Evolutionary conservation across 2,888 invertebrate species (phyloP).

Genomic region (Drosophila algonquin): DNA sequence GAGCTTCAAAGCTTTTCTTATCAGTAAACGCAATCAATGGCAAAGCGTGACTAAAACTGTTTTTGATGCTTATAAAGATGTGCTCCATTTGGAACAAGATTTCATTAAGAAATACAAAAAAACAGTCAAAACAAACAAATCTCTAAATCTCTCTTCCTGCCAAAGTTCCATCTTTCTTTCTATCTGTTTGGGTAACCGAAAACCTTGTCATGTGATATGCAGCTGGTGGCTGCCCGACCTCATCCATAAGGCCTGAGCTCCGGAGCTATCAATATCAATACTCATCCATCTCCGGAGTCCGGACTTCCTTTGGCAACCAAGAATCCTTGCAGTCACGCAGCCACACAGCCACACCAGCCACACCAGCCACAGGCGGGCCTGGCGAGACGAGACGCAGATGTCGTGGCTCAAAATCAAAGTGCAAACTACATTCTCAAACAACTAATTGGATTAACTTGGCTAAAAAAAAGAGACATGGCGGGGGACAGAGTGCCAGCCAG

Average conservation of each 20-base stretch:
- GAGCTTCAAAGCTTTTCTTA: background rate
- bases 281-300: conserved; percentile 23
- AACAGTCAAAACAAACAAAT: too few relatives aligned
- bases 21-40: background rate
- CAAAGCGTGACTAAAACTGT: background rate
- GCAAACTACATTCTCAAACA: conserved; percentile 50
- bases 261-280: conserved; percentile 36
- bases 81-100: background rate
- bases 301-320: background rate
- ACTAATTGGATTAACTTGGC: conserved; percentile 76
- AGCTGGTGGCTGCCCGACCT: background rate
- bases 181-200: too few relatives aligned
- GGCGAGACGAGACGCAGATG: conserved; percentile 45
- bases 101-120: too few relatives aligned
- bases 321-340: background rate
- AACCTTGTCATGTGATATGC: background rate
- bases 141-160: too few relatives aligned
- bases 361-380: background rate
- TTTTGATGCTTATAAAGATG: background rate
- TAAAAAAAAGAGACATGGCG: conserved; percentile 49
- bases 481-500: conserved; percentile 32
- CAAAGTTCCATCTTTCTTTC: too few relatives aligned
- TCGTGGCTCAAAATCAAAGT: conserved; percentile 42
- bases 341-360: background rate
- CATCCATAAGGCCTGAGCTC: conserved; percentile 19